phyloP scores from a whole-genome alignment of 2,888 invertebrate genomes.

The Mellilla xanthometata region DNA sequence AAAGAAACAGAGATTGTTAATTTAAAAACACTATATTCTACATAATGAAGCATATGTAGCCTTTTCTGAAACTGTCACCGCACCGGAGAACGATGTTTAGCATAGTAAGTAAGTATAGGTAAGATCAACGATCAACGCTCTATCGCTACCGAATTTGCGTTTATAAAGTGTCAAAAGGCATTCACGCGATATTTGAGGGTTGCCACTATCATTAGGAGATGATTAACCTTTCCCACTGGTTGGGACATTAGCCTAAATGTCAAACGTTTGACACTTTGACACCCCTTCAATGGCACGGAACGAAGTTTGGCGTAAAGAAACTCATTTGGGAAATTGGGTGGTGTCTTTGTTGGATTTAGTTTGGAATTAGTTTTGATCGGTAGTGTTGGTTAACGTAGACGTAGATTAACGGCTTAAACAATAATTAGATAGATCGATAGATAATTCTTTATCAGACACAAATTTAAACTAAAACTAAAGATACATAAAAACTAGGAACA shows the following conservation, averaged over 20 bases:
- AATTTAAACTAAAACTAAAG: too few relatives aligned
- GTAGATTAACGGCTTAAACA: too few relatives aligned
- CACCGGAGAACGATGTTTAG: too few relatives aligned
- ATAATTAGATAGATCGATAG: too few relatives aligned
- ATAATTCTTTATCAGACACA: too few relatives aligned
- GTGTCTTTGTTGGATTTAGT: conserved; percentile 14
- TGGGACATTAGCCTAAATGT: conserved; percentile 56
- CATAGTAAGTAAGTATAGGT: too few relatives aligned
- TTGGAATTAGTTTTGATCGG: background rate
- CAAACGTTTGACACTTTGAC: conserved; percentile 33
- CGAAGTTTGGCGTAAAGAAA: conserved; percentile 18
- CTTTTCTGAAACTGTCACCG: too few relatives aligned
- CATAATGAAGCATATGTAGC: too few relatives aligned
- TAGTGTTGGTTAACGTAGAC: too few relatives aligned
- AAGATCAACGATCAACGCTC: background rate
- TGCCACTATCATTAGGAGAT: conserved; percentile 68
- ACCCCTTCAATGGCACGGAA: conserved; percentile 31
- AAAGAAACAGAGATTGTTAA: too few relatives aligned
- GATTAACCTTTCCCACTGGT: conserved; percentile 74
- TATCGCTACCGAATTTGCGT: conserved; percentile 16
- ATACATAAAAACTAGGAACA: too few relatives aligned
- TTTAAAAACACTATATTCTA: too few relatives aligned
- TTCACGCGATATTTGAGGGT: conserved; percentile 28
- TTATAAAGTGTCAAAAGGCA: conserved; percentile 21
- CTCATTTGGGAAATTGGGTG: conserved; percentile 3